These are phyloP conservation scores for Pyrrhopygopsis socrates DNA, from an alignment of 2,888 invertebrate species.

Conservation along the genomic window DNA sequence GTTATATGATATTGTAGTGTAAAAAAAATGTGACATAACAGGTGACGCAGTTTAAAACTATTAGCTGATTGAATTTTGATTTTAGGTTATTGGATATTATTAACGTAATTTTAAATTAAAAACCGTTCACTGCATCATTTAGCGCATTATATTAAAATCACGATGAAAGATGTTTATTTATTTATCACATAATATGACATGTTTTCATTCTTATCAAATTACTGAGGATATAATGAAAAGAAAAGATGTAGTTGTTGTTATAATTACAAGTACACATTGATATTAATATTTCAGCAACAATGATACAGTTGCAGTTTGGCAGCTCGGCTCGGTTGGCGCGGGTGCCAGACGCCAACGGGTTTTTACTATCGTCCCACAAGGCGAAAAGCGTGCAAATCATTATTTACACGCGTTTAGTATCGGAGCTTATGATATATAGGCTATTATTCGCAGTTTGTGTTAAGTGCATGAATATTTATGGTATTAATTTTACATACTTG, in stretches of 20 bases:
- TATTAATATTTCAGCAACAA: constrained; percentile 9
- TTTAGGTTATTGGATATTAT: too few relatives aligned
- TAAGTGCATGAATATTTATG: constrained; percentile 34
- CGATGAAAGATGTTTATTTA: too few relatives aligned
- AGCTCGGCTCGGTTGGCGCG: constrained; percentile 25
- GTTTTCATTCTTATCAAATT: too few relatives aligned
- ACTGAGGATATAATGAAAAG: too few relatives aligned
- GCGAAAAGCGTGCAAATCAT: constrained; percentile 47
- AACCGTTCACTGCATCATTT: too few relatives aligned
- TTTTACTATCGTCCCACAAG: constrained; percentile 41
- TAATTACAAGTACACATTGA: background rate
- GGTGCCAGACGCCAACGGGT: constrained; percentile 38
- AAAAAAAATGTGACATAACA: too few relatives aligned
- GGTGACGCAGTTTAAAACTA: too few relatives aligned
- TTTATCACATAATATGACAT: too few relatives aligned
- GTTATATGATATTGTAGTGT: too few relatives aligned
- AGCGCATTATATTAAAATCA: too few relatives aligned
- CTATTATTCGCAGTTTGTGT: constrained; percentile 45
- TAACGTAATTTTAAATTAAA: too few relatives aligned
- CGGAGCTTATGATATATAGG: constrained; percentile 39
- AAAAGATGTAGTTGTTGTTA: background rate
- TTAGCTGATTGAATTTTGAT: too few relatives aligned
- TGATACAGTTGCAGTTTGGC: constrained; percentile 37
- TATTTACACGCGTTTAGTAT: constrained; percentile 55
- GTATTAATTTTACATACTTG: background rate